phyloP scores from a whole-genome alignment of 2,888 invertebrate genomes.

The Xestia sexstrigata region DNA sequence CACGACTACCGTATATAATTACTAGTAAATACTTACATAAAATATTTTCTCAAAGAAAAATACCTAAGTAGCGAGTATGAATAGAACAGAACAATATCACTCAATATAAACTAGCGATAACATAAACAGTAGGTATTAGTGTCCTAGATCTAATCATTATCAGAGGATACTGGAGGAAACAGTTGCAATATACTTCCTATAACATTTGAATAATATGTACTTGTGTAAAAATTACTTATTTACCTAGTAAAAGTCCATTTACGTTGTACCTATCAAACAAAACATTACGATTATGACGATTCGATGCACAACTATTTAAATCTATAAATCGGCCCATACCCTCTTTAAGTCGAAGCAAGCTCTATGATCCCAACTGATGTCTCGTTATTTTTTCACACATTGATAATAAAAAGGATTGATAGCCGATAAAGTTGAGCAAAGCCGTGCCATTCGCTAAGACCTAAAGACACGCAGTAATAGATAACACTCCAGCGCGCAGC shows the following conservation, averaged over 20 bases:
- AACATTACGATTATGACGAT: conserved; percentile 41
- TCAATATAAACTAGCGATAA: neutral
- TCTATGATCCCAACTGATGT: neutral
- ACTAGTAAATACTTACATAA: conserved; percentile 2
- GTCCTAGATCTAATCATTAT: conserved; percentile 16
- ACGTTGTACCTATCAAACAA: conserved; percentile 17
- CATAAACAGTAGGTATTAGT: neutral
- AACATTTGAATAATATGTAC: conserved; percentile 37
- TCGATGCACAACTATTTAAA: conserved; percentile 48
- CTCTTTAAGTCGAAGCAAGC: conserved; percentile 1
- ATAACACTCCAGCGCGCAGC: conserved; percentile 9
- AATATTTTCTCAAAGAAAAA: conserved; percentile 11
- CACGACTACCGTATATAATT: conserved; percentile 6
- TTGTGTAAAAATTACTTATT: conserved; percentile 33
- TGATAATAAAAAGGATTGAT: neutral
- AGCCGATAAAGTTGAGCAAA: conserved; percentile 6
- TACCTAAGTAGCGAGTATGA: neutral
- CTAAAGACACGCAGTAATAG: neutral
- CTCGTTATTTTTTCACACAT: neutral
- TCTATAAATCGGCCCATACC: conserved; percentile 8
- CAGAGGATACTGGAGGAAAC: conserved; percentile 24
- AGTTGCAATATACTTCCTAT: conserved; percentile 13
- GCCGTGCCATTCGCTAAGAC: neutral
- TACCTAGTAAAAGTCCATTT: conserved; percentile 20
- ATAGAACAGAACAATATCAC: conserved; percentile 8